Evolutionary conservation across 2,888 invertebrate species (phyloP), one percentile per base, ranked within the genome.

Genomic region (Stratiomys singularior): DNA sequence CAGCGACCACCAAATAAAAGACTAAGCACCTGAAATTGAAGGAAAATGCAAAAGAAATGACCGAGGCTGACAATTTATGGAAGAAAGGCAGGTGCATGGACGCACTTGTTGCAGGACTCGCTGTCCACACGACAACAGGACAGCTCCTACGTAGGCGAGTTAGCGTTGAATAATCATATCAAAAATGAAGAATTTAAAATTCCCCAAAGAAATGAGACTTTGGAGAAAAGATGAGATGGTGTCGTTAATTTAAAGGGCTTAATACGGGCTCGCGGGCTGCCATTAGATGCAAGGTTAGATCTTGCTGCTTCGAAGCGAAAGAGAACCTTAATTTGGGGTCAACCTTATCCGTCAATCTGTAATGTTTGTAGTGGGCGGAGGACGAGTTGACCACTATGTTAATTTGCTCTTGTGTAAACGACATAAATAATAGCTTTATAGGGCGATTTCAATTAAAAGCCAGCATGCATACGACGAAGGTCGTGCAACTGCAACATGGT

Each of bases 1-100:
- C 74, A 30, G 58, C 67, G 66, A 30, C 47, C 46, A 52, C 74
- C 37, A 74, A 58, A 72, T 56, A 37, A 60, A 37, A 58, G 60
- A 21, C 3, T 13, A 25, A 18, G 46, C 58, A 30, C 58, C 18
- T 58, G 71, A 58, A 60, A 3, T 4, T 30, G 56, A 52, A 37
- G 30, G 58, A 60, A 77, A 77, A 78, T 47, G 60, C 30, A 64
- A 77, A 66, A 74, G 76, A 78, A 47, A 76, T 76, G 18, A 25
- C 44, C 37, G 27, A 37, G 63, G 67, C 30, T 71, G 76, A 78
- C 67, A 78, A 78, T 76, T 76, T 76, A 28, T 78, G 76, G 72
- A 78, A 64, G 78, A 78, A 76, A 77, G 66, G 78, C 78, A 78
- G 78, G 78, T 78, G 78, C 76, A 78, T 25, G 37, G 52, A 60